These are phyloP conservation scores for Dipodomys spectabilis DNA, from an alignment of 2,113 vertebrate species.

Conservation along the genomic window DNA sequence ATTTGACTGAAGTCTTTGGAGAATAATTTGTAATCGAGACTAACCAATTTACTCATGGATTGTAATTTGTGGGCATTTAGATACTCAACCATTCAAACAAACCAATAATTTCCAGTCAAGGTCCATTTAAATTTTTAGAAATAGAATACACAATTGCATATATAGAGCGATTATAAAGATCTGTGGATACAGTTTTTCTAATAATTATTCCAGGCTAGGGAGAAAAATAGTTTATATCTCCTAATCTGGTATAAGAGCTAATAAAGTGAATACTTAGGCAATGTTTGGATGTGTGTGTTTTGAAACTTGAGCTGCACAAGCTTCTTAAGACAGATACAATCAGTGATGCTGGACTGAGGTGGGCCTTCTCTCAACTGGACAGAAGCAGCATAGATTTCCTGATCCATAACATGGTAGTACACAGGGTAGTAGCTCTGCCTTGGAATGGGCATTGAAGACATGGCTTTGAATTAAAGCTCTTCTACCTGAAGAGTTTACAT, in stretches of 20 bases:
- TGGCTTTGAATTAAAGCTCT: not conserved
- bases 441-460: not conserved
- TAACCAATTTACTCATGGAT: not conserved
- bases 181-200: not conserved
- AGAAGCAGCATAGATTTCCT: not conserved
- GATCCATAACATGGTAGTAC: not conserved
- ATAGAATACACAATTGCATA: not conserved
- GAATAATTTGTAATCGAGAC: not conserved
- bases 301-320: not conserved
- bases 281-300: not conserved
- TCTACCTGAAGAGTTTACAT: not conserved
- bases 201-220: not conserved
- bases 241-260: not conserved
- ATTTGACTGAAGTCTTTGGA: not conserved
- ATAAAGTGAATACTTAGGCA: not conserved
- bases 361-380: not conserved
- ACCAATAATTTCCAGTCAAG: conserved; percentile 15
- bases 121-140: conserved; percentile 30
- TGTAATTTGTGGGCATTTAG: not conserved
- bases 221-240: not conserved
- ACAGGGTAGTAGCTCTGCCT: not conserved
- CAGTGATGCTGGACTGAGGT: not conserved
- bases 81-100: conserved; percentile 9
- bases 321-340: not conserved
- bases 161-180: not conserved